Evolutionary conservation across 1,140 invertebrate genomes (phyloP).

Genomic region (Zaprionus taronus): DNA sequence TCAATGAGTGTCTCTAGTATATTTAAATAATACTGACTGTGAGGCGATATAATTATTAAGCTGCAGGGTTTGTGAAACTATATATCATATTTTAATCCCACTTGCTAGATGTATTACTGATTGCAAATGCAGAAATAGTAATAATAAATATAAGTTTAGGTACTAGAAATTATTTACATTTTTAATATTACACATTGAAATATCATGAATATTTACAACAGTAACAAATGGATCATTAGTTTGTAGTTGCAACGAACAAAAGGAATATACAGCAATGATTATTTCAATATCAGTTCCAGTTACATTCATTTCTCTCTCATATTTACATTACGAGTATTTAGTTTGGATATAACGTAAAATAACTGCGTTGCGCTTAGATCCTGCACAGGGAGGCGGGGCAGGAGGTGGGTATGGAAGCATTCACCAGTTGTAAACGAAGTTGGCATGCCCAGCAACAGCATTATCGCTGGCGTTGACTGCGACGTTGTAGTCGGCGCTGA

Average conservation of each 20-base stretch:
- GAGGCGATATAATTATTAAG: conserved; percentile 3
- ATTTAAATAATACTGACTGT: neutral
- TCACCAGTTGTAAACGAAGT: conserved; percentile 31
- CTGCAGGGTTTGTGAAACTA: conserved; percentile 10
- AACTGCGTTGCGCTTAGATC: conserved; percentile 9
- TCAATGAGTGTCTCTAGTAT: neutral
- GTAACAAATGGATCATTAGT: neutral
- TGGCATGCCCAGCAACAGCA: conserved; percentile 35
- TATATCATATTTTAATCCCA: neutral
- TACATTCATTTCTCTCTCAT: neutral
- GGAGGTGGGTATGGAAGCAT: neutral
- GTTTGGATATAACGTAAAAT: neutral
- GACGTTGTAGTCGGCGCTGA: conserved; percentile 12
- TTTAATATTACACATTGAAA: neutral
- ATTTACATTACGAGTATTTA: neutral
- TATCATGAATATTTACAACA: neutral
- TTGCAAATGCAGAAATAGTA: neutral
- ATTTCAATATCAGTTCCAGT: neutral
- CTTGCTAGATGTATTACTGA: neutral
- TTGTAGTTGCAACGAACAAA: neutral
- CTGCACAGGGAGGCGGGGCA: neutral
- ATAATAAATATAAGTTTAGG: neutral
- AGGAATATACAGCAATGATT: neutral
- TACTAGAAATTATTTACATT: neutral
- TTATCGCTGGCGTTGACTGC: conserved; percentile 15